Base-by-base conservation (phyloP, 2,797 vertebrate genomes). In the Lacerta agilis region DNA sequence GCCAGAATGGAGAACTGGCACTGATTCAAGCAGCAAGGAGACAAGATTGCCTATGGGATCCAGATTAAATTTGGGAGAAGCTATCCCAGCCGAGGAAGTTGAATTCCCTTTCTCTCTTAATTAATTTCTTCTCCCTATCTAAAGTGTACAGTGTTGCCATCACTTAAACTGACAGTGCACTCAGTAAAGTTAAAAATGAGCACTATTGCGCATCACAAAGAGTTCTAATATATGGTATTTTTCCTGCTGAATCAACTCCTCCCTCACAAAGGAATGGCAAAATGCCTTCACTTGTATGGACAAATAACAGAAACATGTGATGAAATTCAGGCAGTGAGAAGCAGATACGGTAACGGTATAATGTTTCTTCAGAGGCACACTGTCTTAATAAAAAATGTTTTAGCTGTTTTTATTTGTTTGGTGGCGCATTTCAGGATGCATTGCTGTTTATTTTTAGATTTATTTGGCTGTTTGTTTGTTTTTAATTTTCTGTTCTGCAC, bases 161-260 rank as follows among this genome's bases (percentile, higher is more conserved):
- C 83, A 88, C 55, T 90, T 94, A 92, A 95, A 92, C 18, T 91
- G 81, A 83, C 73, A 89, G 73, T 91, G 69, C 58, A 49, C 75
- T 93, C 81, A 77, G 49, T 83, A 90, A 92, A 64, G 89, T 80
- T 18, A 71, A 88, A 88, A 95, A 90, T 91, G 89, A 92, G 90
- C 90, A 82, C 87, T 93, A 94, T 85, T 88, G 76, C 86, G 89
- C 90, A 89, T 91, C 84, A 77, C 11, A 86, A 88, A 76, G 86
- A 86, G 86, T 83, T 89, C 93, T 83, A 93, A 91, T 93, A 89
- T 86, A 88, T 73, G 82, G 61, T 2, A 66, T 2, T 73, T 71
- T 0, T 84, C 58, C 77, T 77, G 17, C 33, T 0, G 79, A 87
- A 90, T 93, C 82, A 90, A 82, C n/a, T 8, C 0, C 38, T 82